phyloP scores from a whole-genome alignment of 2,113 vertebrate genomes.

The Bubo bubo region DNA sequence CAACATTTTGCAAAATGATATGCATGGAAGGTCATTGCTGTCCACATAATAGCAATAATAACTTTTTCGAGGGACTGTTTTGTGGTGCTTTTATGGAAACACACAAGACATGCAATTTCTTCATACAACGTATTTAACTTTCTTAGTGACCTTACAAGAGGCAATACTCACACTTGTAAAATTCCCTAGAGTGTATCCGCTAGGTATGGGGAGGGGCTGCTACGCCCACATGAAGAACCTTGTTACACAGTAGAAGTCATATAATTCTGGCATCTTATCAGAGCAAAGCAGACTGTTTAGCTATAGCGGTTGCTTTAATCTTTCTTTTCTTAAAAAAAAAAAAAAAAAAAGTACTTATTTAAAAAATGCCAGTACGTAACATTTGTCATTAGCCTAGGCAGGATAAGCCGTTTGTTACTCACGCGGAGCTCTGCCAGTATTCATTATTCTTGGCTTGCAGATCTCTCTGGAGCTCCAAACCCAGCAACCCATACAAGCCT shows the following conservation, averaged over 20 bases:
- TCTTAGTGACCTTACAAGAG: conserved; percentile 25
- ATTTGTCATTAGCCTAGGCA: conserved; percentile 45
- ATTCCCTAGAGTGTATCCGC: conserved; percentile 53
- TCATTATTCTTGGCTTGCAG: conserved; percentile 49
- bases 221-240: conserved; percentile 13
- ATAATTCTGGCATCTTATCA: conserved; percentile 57
- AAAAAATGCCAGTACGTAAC: conserved; percentile 2
- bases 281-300: conserved; percentile 35
- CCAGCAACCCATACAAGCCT: background rate
- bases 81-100: background rate
- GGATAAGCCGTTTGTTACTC: conserved; percentile 17
- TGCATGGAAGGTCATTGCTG: background rate
- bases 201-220: conserved; percentile 59
- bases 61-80: background rate
- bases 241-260: conserved; percentile 38
- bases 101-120: background rate
- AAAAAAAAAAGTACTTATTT: background rate
- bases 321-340: background rate
- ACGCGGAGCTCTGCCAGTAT: background rate
- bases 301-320: conserved; percentile 51
- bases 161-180: conserved; percentile 5
- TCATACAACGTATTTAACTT: background rate
- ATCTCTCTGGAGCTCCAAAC: conserved; percentile 11
- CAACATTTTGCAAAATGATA: background rate
- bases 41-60: background rate